These are phyloP conservation scores for Operophtera brumata DNA, from an alignment of 2,888 invertebrate genomes.

Conservation along the genomic window DNA sequence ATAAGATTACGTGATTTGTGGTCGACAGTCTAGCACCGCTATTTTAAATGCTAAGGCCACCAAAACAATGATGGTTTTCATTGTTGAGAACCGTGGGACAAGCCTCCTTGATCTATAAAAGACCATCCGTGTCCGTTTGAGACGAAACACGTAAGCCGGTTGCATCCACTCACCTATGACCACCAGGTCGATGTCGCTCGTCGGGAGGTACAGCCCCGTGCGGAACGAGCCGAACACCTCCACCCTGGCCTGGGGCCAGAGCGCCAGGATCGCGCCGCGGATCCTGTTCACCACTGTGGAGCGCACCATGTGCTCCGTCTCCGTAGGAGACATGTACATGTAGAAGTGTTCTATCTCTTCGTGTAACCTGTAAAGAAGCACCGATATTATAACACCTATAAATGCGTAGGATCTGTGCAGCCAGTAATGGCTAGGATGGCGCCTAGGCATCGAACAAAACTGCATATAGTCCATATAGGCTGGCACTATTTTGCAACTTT, in stretches of 20 bases:
- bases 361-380: constrained; percentile 85
- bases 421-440: no score
- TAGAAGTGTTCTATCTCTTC: constrained; percentile 99
- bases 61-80: no score
- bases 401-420: neutral
- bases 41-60: no score
- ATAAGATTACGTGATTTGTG: no score
- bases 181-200: constrained; percentile 88
- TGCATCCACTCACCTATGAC: constrained; percentile 77
- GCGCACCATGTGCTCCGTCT: constrained; percentile 94
- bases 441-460: no score
- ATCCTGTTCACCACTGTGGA: constrained; percentile 94
- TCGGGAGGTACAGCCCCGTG: constrained; percentile 98
- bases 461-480: no score
- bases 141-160: constrained; percentile 75
- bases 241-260: constrained; percentile 97
- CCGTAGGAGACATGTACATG: constrained; percentile 95
- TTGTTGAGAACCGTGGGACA: no score
- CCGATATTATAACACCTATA: neutral
- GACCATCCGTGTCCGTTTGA: constrained; percentile 90
- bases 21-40: no score
- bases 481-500: no score
- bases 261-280: constrained; percentile 89
- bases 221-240: constrained; percentile 99
- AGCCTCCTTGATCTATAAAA: no score